Evolutionary conservation across 1,140 invertebrate species (phyloP).

Genomic region (Heliconius nattereri): DNA sequence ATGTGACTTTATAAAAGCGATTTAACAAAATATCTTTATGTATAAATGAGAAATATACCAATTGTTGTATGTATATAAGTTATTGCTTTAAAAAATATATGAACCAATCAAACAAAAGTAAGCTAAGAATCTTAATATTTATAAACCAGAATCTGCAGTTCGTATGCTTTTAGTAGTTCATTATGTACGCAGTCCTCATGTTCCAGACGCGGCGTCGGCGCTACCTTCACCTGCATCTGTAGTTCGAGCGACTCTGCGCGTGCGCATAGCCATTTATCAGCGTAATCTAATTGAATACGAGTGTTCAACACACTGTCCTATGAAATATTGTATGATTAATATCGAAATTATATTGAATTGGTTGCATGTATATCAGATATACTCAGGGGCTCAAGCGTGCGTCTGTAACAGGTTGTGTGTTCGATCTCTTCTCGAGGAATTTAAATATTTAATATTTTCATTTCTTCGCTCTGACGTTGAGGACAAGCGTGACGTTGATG

Average conservation of each 20-base stretch:
- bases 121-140: not conserved
- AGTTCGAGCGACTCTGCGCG: constrained; percentile 57
- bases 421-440: too few relatives aligned
- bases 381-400: too few relatives aligned
- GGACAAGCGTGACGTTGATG: too few relatives aligned
- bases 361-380: too few relatives aligned
- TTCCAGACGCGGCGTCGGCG: constrained; percentile 41
- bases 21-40: not conserved
- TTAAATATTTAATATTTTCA: too few relatives aligned
- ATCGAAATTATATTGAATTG: not conserved
- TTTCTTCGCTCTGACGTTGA: too few relatives aligned
- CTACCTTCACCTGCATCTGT: constrained; percentile 38
- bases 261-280: constrained; percentile 63
- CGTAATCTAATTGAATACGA: constrained; percentile 55
- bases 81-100: not conserved
- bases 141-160: constrained; percentile 50
- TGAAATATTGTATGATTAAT: constrained; percentile 25
- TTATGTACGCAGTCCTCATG: constrained; percentile 61
- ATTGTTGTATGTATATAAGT: too few relatives aligned
- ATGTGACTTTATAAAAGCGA: too few relatives aligned
- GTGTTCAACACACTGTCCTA: constrained; percentile 62
- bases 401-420: too few relatives aligned
- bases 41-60: not conserved
- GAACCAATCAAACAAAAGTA: not conserved
- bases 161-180: constrained; percentile 60